Evolutionary conservation across 53 echinoderm and acorn worm species (phyloP), one percentile per base, ranked within the genome.

Genomic region (Paelopatides confundens): DNA sequence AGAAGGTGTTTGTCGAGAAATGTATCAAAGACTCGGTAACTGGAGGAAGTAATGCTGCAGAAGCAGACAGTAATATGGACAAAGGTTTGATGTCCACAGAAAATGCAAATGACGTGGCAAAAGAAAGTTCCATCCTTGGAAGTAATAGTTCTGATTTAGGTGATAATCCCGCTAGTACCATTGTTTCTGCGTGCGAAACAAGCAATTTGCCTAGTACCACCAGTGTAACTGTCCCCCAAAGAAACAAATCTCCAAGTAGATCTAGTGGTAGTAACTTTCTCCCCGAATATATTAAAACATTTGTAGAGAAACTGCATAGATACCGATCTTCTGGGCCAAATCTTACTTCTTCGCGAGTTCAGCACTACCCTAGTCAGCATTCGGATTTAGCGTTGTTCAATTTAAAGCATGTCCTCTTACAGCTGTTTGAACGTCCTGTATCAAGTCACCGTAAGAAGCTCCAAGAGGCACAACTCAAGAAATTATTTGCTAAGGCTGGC

Each of bases 401-500:
- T 30, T 18, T 79, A 27, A 79, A 79, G 51, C 32, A 51, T 17
- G 79, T 79, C 12, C 79, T 79, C 14, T 21, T 79, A 30, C 47
- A 51, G 6, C 79, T 79, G 8, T 79, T 79, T 52, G 79, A 79
- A 31, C 49, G 31, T 52, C 52, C 79, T 13, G 53, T 53, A 13
- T 48, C 79, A 2, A 46, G n/a, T 4, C 51, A 52, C 32, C 52
- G 51, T 2, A 79, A 51, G 29, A 79, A 50, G 13, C 53, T 79
- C 3, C 50, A 52, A 30, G 79, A 79, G 54, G 32, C 21, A 12
- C 79, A 79, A 32, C 79, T 79, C 12, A 50, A 52, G 31, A 53
- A 79, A 48, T 21, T 79, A n/a, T 79, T 79, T 31, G 54, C 53
- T 11, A 79, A 79, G 13, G 79, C 79, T 31, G 32, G 79, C 11